phyloP scores from a whole-genome alignment of 2,888 invertebrate genomes.

The Eudiplozoon nipponicum region DNA sequence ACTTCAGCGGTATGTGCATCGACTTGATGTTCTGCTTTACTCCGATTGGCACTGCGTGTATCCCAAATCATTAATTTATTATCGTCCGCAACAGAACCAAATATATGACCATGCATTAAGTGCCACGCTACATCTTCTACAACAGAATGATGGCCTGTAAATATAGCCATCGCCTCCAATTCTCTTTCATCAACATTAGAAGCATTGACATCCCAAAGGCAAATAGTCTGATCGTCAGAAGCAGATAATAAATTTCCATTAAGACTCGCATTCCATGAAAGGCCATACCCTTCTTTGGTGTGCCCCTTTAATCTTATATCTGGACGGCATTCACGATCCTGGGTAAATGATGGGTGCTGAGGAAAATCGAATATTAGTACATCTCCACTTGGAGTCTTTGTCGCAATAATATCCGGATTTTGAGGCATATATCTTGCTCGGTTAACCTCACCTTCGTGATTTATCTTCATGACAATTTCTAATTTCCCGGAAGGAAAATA shows the following conservation, averaged over 20 bases:
- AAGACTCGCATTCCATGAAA: conserved; percentile 7
- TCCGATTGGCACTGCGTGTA: neutral
- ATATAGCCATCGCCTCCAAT: neutral
- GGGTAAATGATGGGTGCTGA: conserved; percentile 7
- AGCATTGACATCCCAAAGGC: conserved; percentile 8
- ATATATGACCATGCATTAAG: conserved; percentile 10
- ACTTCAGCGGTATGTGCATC: conserved; percentile 13
- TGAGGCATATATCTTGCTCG: conserved; percentile 16
- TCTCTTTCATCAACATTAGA: neutral
- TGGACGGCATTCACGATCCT: conserved; percentile 7
- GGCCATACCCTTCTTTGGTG: conserved; percentile 12
- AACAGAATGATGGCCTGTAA: conserved; percentile 9
- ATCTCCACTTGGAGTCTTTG: conserved; percentile 12
- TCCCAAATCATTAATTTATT: conserved; percentile 15
- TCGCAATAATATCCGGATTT: conserved; percentile 15
- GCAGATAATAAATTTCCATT: conserved; percentile 6
- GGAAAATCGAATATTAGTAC: conserved; percentile 13
- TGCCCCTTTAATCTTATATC: conserved; percentile 13
- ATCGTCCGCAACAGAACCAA: conserved; percentile 16
- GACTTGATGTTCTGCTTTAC: neutral
- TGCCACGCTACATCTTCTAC: conserved; percentile 16
- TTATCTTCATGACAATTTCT: conserved; percentile 13
- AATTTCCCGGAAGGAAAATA: conserved; percentile 4
- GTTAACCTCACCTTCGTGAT: conserved; percentile 17
- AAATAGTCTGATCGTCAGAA: conserved; percentile 8